phyloP scores from a whole-genome alignment of 2,888 invertebrate genomes.

The Dorcus parallelipipedus region DNA sequence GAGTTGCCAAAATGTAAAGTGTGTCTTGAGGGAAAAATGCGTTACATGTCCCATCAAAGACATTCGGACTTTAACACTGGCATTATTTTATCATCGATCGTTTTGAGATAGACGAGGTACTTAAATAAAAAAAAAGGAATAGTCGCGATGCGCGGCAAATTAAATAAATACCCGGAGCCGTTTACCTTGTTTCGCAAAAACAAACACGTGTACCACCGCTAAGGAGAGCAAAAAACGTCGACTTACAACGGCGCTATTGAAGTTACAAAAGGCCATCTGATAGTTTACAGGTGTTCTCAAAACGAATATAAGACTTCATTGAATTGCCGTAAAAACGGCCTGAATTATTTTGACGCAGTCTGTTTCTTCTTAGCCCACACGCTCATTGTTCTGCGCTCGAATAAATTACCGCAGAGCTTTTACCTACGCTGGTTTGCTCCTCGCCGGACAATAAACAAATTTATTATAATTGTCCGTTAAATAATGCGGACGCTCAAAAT shows the following conservation, averaged over 20 bases:
- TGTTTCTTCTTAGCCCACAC: slow-evolving; percentile 25
- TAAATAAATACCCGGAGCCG: slow-evolving; percentile 10
- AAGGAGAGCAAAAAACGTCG: slow-evolving; percentile 12
- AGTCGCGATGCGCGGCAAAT: not conserved
- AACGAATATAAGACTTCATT: slow-evolving; percentile 30
- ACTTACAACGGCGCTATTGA: slow-evolving; percentile 21
- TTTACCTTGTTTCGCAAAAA: slow-evolving; percentile 16
- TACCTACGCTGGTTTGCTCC: slow-evolving; percentile 10
- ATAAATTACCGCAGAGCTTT: slow-evolving; percentile 22
- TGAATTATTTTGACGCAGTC: slow-evolving; percentile 29
- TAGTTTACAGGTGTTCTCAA: slow-evolving; percentile 28
- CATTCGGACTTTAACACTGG: too few species aligned
- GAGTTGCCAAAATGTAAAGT: too few species aligned
- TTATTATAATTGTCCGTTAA: slow-evolving; percentile 21
- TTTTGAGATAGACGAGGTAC: not conserved
- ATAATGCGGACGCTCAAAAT: slow-evolving; percentile 11
- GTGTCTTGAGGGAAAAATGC: too few species aligned
- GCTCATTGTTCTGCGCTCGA: slow-evolving; percentile 24
- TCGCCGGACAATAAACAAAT: slow-evolving; percentile 21
- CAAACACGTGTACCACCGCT: slow-evolving; percentile 17
- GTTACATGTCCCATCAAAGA: too few species aligned
- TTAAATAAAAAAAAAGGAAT: not conserved
- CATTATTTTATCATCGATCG: too few species aligned
- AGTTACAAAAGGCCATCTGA: slow-evolving; percentile 28
- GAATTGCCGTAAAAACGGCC: slow-evolving; percentile 26